Percentiles rank a stretch among this genome's conserved stretches.
Conservation (phyloP, 2,888 invertebrate species). For the Hofmannophila pseudospretella region DNA sequence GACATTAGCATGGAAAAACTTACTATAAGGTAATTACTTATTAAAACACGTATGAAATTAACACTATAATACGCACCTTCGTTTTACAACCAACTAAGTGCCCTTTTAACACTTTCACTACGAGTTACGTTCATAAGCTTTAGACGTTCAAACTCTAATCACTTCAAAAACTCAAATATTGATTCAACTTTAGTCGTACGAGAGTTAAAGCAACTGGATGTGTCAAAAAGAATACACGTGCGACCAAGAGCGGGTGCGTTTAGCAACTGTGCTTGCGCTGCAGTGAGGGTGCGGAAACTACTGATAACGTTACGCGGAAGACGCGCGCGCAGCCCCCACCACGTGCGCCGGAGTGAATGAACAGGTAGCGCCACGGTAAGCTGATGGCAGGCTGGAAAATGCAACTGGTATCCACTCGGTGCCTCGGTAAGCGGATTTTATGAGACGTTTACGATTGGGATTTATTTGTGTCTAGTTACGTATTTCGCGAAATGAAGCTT, state of each 20-base stretch:
- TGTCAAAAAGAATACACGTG: constrained; percentile 61
- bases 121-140: constrained; percentile 14
- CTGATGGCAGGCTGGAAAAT: constrained; percentile 36
- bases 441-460: background rate
- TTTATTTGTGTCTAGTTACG: background rate
- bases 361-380: constrained; percentile 66
- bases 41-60: too few species aligned
- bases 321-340: constrained; percentile 58
- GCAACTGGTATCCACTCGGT: constrained; percentile 28
- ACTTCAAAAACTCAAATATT: constrained; percentile 4
- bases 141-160: background rate
- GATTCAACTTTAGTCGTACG: constrained; percentile 13
- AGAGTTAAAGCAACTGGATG: constrained; percentile 49
- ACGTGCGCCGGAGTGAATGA: constrained; percentile 59
- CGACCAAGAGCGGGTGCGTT: constrained; percentile 71
- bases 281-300: constrained; percentile 73
- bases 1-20: too few species aligned
- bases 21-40: too few species aligned
- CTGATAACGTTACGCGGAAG: constrained; percentile 77
- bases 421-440: constrained; percentile 20
- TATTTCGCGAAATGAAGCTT: background rate
- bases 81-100: constrained; percentile 21
- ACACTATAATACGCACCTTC: constrained; percentile 27
- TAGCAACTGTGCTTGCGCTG: constrained; percentile 69
- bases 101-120: constrained; percentile 30